Base-by-base conservation (phyloP, 30 jellyfish, hydroid and myxozoan species). In the Turritopsis rubra region DNA sequence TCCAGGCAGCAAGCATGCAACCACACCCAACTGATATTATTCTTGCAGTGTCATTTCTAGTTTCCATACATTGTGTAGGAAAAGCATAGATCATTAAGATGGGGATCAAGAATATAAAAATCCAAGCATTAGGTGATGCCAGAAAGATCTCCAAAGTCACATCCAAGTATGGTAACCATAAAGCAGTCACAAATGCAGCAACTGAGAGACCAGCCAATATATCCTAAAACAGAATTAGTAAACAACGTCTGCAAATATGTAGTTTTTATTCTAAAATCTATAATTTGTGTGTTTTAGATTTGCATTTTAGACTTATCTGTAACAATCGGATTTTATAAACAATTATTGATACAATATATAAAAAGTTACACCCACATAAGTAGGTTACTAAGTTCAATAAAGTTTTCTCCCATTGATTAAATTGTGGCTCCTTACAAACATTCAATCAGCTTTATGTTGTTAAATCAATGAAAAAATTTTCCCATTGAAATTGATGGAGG, bases 31-130 rank as follows among this genome's bases (percentile, higher is more conserved):
- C 96, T 71, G 96, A 85, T 7, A 93, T 71, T 73, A 93, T 88
- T 73, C 96, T 88, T 21, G 96, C 93, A 53, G 99, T 93, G 66
- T 93, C 99, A 28, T 95, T 91, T 25, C 99, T 86, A 21, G 96
- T 89, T 77, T 87, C 87, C 66, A 95, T 93, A 93, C 96, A 93
- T 82, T 85, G 83, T 80, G 90, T 91, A 1, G 99, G 99, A 54
- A 89, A 93, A 89, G 87, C 84, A 52, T 78, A 27, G 4, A 93
- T 72, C 96, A 93, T 78, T 13, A 73, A 81, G 68, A 83, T 54
- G 19, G 95, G 95, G 1, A 87, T 87, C 17, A 91, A 75, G 30
- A 91, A n/a, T 19, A 91, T 85, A 66, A 87, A 83, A 24, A 91
- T 66, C 52, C 95, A 93, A 30, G 97, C 96, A 80, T 85, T 87